Percentiles rank a stretch among this genome's conserved stretches.
Evolutionary conservation across 2,113 vertebrate genomes (phyloP).

Genomic region (Menura novaehollandiae): DNA sequence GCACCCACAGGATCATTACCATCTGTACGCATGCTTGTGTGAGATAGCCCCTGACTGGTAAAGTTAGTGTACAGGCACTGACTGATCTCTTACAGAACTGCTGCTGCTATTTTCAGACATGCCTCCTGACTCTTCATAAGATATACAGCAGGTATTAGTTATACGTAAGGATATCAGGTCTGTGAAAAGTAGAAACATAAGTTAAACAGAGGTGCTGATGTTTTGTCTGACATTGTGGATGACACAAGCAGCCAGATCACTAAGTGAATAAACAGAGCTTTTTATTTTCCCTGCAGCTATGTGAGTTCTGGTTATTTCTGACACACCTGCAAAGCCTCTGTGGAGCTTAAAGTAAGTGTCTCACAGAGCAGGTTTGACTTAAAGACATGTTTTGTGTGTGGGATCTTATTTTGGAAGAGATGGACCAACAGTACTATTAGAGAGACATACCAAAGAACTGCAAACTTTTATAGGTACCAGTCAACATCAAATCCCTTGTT

Average conservation of each 20-base stretch:
- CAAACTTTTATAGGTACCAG: background rate
- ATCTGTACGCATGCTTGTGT: background rate
- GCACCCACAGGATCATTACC: background rate
- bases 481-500: background rate
- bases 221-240: background rate
- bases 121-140: background rate
- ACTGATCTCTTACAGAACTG: background rate
- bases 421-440: background rate
- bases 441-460: background rate
- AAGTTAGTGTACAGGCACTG: background rate
- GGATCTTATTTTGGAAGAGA: background rate
- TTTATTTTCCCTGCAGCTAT: background rate
- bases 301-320: background rate
- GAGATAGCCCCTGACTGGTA: background rate
- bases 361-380: background rate
- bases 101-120: background rate
- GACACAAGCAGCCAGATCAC: background rate
- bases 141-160: conserved; percentile 18
- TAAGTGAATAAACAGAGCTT: conserved; percentile 35
- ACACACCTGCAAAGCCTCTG: conserved; percentile 24
- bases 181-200: conserved; percentile 1
- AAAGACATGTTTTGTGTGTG: background rate
- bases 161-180: background rate
- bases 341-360: background rate
- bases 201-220: conserved; percentile 5